phyloP scores from a whole-genome alignment of 2,113 vertebrate genomes.

The Pagrus major region DNA sequence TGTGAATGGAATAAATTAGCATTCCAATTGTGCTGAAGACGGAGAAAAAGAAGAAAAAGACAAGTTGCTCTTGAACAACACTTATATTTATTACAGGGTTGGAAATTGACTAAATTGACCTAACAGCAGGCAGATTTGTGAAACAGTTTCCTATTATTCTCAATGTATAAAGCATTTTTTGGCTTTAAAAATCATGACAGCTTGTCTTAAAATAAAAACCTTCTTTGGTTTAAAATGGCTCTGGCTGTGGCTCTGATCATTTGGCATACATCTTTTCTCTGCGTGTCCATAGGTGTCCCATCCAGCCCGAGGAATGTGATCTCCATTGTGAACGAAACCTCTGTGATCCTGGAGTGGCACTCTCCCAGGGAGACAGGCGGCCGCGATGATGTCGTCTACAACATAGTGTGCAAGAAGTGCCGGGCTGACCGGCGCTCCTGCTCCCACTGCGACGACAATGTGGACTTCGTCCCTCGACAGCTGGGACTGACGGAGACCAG shows the following conservation, averaged over 20 bases:
- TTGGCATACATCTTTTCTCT: background rate
- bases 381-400: constrained; percentile 94
- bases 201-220: background rate
- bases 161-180: background rate
- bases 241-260: background rate
- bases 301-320: constrained; percentile 97
- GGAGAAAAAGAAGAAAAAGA: constrained; percentile 40
- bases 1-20: constrained; percentile 77
- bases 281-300: constrained; percentile 88
- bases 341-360: constrained; percentile 98
- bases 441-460: constrained; percentile 96
- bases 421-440: constrained; percentile 91
- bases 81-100: constrained; percentile 44
- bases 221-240: background rate
- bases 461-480: constrained; percentile 95
- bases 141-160: background rate
- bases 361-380: constrained; percentile 93
- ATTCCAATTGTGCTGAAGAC: constrained; percentile 60
- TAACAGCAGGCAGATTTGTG: constrained; percentile 27
- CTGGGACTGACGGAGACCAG: constrained; percentile 92
- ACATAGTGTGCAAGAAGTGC: constrained; percentile 98
- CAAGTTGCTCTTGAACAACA: constrained; percentile 30
- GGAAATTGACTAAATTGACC: constrained; percentile 35
- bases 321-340: constrained; percentile 97
- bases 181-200: background rate